Evolutionary conservation across 2,113 vertebrate species (phyloP).

Genomic region (Ammodytes marinus): DNA sequence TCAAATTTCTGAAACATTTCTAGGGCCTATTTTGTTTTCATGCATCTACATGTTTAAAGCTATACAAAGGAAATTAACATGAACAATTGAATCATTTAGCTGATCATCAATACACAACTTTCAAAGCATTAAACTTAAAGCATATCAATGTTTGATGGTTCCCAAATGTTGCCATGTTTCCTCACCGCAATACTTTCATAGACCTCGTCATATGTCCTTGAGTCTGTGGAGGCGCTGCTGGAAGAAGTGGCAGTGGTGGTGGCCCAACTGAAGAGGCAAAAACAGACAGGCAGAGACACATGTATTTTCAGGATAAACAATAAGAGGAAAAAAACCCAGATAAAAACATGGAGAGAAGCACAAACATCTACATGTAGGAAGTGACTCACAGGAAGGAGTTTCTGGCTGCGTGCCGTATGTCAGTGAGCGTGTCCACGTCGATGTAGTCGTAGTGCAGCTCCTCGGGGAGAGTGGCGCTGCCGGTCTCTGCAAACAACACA

Average conservation of each 20-base stretch:
- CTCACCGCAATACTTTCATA: constrained; percentile 93
- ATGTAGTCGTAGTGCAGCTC: constrained; percentile 97
- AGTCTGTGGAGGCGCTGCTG: constrained; percentile 85
- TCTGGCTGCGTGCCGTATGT: constrained; percentile 93
- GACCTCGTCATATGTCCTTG: constrained; percentile 93
- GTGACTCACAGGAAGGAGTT: constrained; percentile 96
- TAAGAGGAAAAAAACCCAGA: neutral
- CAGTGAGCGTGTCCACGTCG: constrained; percentile 95
- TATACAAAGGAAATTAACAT: neutral
- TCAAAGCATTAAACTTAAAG: neutral
- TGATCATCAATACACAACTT: neutral
- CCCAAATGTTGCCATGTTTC: neutral
- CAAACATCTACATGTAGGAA: neutral
- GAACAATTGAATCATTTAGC: neutral
- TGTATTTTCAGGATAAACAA: neutral
- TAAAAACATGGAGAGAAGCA: neutral
- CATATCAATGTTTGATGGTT: neutral
- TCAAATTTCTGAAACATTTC: neutral
- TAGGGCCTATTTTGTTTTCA: neutral
- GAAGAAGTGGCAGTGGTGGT: constrained; percentile 84
- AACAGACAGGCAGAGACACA: constrained; percentile 16
- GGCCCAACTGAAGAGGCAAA: constrained; percentile 87
- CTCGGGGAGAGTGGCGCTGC: constrained; percentile 89
- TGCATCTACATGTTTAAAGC: neutral
- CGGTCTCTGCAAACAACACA: constrained; percentile 92